Evolutionary conservation across 1,140 invertebrate genomes (phyloP).

Genomic region (Zaprionus capensis): DNA sequence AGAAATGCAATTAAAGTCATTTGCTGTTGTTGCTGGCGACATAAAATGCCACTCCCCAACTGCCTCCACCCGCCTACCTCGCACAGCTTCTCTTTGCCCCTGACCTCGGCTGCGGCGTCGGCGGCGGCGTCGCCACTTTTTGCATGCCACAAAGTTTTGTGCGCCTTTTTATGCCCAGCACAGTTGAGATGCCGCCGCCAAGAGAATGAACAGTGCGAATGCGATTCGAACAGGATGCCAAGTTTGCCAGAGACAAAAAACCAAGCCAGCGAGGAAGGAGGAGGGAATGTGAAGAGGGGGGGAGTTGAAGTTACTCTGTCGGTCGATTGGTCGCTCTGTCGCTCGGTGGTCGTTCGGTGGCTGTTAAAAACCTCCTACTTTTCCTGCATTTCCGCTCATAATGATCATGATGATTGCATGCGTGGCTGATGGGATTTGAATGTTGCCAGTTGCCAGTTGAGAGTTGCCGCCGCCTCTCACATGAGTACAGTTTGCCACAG

Average conservation of each 20-base stretch:
- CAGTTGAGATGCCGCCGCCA: conserved; percentile 44
- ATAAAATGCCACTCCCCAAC: conserved; percentile 73
- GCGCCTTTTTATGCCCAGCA: conserved; percentile 73
- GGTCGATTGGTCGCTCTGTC: conserved; percentile 22
- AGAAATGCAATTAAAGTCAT: conserved; percentile 83
- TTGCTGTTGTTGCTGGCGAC: conserved; percentile 80
- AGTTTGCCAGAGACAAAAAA: conserved; percentile 52
- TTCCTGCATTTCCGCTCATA: conserved; percentile 82
- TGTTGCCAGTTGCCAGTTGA: conserved; percentile 53
- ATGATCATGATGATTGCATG: conserved; percentile 83
- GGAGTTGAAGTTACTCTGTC: neutral
- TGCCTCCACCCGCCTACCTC: neutral
- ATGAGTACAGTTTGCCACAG: conserved; percentile 20
- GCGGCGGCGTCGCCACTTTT: conserved; percentile 72
- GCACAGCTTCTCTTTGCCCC: conserved; percentile 15
- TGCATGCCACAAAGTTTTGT: conserved; percentile 74
- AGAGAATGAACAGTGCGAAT: conserved; percentile 70
- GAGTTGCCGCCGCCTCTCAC: conserved; percentile 35
- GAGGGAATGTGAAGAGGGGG: neutral
- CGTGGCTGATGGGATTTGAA: conserved; percentile 82
- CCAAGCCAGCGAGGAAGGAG: conserved; percentile 1
- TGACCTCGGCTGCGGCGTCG: conserved; percentile 62
- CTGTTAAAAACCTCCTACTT: conserved; percentile 82
- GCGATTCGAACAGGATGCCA: conserved; percentile 52
- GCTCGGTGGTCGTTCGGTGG: conserved; percentile 68